Base-by-base conservation (phyloP, 2,888 invertebrate species). In the Ptilodon capucinus region DNA sequence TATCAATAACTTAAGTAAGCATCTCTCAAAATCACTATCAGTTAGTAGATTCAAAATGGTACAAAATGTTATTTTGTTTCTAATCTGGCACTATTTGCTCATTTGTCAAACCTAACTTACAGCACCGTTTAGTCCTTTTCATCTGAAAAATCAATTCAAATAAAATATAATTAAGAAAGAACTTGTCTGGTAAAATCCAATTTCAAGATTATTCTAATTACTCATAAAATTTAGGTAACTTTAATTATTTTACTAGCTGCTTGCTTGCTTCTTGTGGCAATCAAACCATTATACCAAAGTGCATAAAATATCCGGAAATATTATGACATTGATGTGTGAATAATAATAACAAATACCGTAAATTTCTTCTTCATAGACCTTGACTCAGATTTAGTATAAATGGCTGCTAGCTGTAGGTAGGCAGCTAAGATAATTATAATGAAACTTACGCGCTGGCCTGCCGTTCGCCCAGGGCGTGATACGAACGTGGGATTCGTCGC, bases 401-500 rank as follows among this genome's bases (percentile, higher is more conserved):
- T n/a, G n/a, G n/a, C n/a, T n/a, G n/a, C n/a, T n/a, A n/a, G n/a
- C n/a, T n/a, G n/a, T n/a, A n/a, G n/a, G 28, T 28, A 32, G 8
- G 14, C 6, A 32, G 14, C 7, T 14, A 14, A 14, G 14, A 7
- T n/a, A n/a, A 13, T 13, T n/a, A n/a, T n/a, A n/a, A n/a, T 28
- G n/a, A 28, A 14, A 86, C 96, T 94, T 93, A 97, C 97, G 95
- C 62, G 93, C 92, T 77, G 96, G 94, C 84, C 94, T 98, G 79
- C 99, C 99, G 81, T 97, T 95, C 68, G 93, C 94, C 98, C 98
- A 99, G 61, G 95, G 94, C 1, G 97, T 97, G 64, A 97, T 94
- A 79, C 94, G 96, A 48, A 98, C 94, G 67, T 94, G 92, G 43
- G 94, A 93, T 44, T 93, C 94, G 69, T 95, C 94, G 53, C 97